Conservation (phyloP, 2,113 vertebrate species). For the Montifringilla adamsi region DNA sequence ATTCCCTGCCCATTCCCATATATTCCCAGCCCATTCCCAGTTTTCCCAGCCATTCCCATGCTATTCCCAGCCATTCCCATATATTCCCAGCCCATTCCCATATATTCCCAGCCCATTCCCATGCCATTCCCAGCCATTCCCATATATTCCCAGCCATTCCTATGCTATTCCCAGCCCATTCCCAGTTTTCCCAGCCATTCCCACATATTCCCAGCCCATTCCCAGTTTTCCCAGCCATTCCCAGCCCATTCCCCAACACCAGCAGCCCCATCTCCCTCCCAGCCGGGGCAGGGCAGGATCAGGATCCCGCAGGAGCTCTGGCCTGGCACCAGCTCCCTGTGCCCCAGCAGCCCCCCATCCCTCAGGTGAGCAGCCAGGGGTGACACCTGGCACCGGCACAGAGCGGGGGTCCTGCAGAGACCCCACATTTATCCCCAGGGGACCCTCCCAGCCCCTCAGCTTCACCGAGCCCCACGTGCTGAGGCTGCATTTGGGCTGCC, state of each 20-base stretch:
- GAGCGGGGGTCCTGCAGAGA: not conserved
- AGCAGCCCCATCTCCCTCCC: not conserved
- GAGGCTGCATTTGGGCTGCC: not conserved
- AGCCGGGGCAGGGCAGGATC: not conserved
- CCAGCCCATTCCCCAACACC: not conserved
- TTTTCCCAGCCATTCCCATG: not conserved
- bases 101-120: too few species aligned
- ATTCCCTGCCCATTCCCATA: too few species aligned
- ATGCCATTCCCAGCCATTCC: not conserved
- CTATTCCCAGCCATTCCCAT: not conserved
- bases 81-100: too few species aligned
- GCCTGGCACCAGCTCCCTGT: not conserved
- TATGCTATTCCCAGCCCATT: too few species aligned
- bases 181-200: too few species aligned
- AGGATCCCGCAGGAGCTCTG: accelerated
- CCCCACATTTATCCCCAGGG: not conserved
- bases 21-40: too few species aligned
- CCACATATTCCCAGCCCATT: too few species aligned
- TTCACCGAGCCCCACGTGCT: not conserved
- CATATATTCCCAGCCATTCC: too few species aligned
- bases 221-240: too few species aligned
- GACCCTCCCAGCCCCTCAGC: not conserved
- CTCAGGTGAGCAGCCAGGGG: not conserved
- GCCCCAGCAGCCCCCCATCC: too few species aligned
- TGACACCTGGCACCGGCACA: accelerated